These are phyloP conservation scores for Idaea biselata DNA, from an alignment of 2,888 invertebrate species.

Conservation along the genomic window DNA sequence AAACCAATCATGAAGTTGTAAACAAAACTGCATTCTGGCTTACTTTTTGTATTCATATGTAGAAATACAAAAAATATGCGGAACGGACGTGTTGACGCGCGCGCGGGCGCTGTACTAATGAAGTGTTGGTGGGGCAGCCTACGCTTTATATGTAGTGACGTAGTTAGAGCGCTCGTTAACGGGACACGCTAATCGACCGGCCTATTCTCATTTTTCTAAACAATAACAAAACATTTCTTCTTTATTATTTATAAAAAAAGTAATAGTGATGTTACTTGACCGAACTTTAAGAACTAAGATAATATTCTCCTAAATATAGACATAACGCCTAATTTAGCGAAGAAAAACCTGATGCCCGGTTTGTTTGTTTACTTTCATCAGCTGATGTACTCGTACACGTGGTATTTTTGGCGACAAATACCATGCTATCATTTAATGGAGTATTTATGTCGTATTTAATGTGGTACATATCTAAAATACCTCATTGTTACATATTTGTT, in stretches of 20 bases:
- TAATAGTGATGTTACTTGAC: constrained; percentile 28
- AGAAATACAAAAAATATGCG: constrained; percentile 64
- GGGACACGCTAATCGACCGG: constrained; percentile 76
- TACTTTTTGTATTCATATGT: constrained; percentile 75
- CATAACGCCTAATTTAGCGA: constrained; percentile 24
- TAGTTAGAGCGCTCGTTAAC: constrained; percentile 76
- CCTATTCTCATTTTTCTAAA: constrained; percentile 78
- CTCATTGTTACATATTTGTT: constrained; percentile 14
- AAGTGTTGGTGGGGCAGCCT: constrained; percentile 73
- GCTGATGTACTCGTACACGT: constrained; percentile 56
- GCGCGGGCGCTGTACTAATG: constrained; percentile 77
- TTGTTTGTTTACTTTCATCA: constrained; percentile 67
- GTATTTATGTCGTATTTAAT: constrained; percentile 9
- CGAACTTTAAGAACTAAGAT: constrained; percentile 19
- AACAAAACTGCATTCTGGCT: constrained; percentile 72
- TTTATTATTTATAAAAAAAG: constrained; percentile 37
- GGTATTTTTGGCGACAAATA: constrained; percentile 28
- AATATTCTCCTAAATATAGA: constrained; percentile 15
- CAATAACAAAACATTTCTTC: constrained; percentile 62
- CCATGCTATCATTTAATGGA: constrained; percentile 6
- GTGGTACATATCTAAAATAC: constrained; percentile 9
- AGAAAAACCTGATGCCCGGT: constrained; percentile 38
- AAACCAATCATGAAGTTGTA: constrained; percentile 73
- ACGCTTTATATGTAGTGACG: constrained; percentile 76
- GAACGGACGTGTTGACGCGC: constrained; percentile 75